Evolutionary conservation across 1,140 invertebrate species (phyloP).

Genomic region (Colletes gigas): DNA sequence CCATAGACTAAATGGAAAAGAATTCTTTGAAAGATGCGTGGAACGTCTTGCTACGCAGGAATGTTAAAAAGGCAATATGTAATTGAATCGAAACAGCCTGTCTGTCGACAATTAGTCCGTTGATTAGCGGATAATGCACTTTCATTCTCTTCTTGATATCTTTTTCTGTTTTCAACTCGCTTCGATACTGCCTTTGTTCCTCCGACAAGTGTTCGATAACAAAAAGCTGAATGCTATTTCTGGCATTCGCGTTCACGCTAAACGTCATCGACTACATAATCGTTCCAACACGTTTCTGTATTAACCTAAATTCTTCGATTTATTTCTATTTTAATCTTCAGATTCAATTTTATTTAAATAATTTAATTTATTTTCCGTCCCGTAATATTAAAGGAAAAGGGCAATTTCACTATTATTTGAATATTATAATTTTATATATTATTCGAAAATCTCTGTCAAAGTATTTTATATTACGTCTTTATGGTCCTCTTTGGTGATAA

Average conservation of each 20-base stretch:
- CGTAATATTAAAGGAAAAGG: too few species aligned
- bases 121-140: constrained; percentile 29
- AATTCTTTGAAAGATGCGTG: background rate
- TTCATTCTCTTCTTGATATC: background rate
- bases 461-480: too few species aligned
- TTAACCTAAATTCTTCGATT: too few species aligned
- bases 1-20: constrained; percentile 10
- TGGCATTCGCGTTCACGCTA: background rate
- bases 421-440: too few species aligned
- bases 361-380: too few species aligned
- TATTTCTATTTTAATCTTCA: too few species aligned
- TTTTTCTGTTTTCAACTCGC: background rate
- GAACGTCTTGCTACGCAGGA: constrained; percentile 2
- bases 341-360: too few species aligned
- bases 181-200: constrained; percentile 2
- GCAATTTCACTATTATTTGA: too few species aligned
- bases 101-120: constrained; percentile 24
- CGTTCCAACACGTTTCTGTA: too few species aligned
- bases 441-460: too few species aligned
- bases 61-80: constrained; percentile 21
- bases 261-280: background rate
- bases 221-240: background rate
- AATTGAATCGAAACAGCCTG: constrained; percentile 23
- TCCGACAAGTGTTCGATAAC: background rate
- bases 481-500: too few species aligned